These are phyloP conservation scores for Parazoanthus darwini DNA, from an alignment of 92 coral and sea anemone genomes.

Conservation along the genomic window DNA sequence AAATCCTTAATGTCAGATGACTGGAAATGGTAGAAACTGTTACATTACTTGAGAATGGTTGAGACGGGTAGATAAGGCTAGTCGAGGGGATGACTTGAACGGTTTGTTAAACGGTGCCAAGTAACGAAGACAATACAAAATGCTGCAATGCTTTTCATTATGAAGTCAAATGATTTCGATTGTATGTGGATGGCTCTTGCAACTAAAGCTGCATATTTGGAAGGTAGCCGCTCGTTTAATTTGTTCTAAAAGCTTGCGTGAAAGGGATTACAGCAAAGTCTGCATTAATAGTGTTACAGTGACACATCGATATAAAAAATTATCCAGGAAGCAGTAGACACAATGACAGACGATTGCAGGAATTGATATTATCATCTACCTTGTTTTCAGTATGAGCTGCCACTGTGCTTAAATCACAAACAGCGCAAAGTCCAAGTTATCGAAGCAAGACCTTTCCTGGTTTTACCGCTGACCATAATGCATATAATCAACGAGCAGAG, in stretches of 20 bases:
- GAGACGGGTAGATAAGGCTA: neutral
- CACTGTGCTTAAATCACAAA: slow-evolving; percentile 63
- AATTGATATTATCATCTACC: slow-evolving; percentile 9
- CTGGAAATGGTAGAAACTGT: neutral
- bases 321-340: neutral
- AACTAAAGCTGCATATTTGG: neutral
- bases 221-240: neutral
- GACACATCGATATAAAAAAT: neutral
- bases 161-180: neutral
- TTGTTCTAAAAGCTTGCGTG: neutral
- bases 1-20: neutral
- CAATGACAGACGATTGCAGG: neutral
- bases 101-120: too few species aligned
- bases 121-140: too few species aligned
- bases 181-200: neutral
- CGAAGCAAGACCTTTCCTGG: slow-evolving; percentile 73
- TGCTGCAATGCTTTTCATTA: too few species aligned
- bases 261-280: neutral
- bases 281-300: neutral
- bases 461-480: slow-evolving; percentile 79
- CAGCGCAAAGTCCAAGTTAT: slow-evolving; percentile 59
- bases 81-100: neutral
- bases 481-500: slow-evolving; percentile 86
- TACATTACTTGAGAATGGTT: too few species aligned
- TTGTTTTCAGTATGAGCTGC: slow-evolving; percentile 54